Evolutionary conservation across 2,888 invertebrate genomes (phyloP), one percentile per base, ranked within the genome.

Genomic region (Trissonchulus sp.): DNA sequence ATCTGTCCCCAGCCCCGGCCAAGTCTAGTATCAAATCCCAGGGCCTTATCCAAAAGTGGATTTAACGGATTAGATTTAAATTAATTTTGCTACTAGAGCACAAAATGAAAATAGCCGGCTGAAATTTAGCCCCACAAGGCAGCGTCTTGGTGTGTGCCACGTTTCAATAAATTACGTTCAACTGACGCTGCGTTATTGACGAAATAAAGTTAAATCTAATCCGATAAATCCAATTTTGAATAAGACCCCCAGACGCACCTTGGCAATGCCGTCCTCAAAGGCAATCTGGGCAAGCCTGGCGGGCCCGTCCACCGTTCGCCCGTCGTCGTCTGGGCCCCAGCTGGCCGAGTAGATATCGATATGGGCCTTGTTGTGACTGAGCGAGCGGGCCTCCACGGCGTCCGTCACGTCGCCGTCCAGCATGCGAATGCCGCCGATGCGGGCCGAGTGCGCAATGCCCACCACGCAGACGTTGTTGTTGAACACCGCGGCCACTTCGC

Each of bases 311-410:
- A 84, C 84, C 0, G 98, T 98, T 85, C 94, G 93, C 0, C 98
- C 98, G 83, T 98, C 97, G 84, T 98, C 97, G 83, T 98, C 97
- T 0, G 97, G 97, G 0, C 97, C 97, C 96, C 96, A 97, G 15
- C 86, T 94, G 2, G 97, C 97, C 82, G 94, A 95, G 87, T 98
- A 99, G 81, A 99, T 95, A 86, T 99, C 95, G 79, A 99, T 95
- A 85, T 98, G 96, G 82, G 98, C 93, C 34, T 93, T 93, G 85
- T 95, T 94, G 75, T 95, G 89, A 80, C 94, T 93, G 33, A 99
- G 88, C 0, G 96, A 95, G 1, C 83, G 89, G 0, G 98, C 97
- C 87, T 99, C 99, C 15, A 99, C 97, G 0, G 95, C 95, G 85
- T 99, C 99, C 0, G 98, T 99, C 75, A 99, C 98, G 86, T 98